These are phyloP conservation scores for Platichthys flesus DNA, from an alignment of 2,113 vertebrate genomes.

Conservation along the genomic window DNA sequence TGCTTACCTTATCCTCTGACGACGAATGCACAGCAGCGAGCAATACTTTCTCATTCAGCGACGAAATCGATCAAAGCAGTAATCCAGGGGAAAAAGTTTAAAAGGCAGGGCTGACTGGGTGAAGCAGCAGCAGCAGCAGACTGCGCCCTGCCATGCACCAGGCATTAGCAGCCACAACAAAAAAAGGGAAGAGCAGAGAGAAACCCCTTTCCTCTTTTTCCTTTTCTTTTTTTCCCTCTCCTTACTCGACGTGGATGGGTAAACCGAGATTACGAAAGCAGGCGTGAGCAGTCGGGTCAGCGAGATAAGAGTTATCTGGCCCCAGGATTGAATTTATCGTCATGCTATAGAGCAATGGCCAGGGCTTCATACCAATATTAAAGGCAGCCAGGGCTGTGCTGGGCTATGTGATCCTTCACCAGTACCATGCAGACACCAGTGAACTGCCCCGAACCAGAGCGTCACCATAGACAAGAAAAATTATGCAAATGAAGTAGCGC, in stretches of 20 bases:
- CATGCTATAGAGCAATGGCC: constrained; percentile 81
- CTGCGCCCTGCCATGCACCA: constrained; percentile 78
- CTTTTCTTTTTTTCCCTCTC: constrained; percentile 46
- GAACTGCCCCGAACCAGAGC: constrained; percentile 88
- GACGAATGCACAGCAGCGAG: constrained; percentile 90
- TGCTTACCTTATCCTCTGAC: constrained; percentile 98
- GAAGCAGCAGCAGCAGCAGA: constrained; percentile 65
- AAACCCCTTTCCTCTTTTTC: constrained; percentile 66
- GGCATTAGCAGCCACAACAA: constrained; percentile 82
- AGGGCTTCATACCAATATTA: constrained; percentile 89
- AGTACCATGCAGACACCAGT: constrained; percentile 84
- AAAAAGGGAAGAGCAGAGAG: constrained; percentile 75
- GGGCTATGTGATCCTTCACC: constrained; percentile 84
- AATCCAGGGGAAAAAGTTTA: constrained; percentile 80
- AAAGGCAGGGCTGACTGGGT: constrained; percentile 62
- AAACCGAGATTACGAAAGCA: constrained; percentile 83
- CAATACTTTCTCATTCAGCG: constrained; percentile 87
- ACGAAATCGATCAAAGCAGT: constrained; percentile 84
- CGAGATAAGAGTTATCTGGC: constrained; percentile 85
- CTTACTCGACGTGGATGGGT: constrained; percentile 79
- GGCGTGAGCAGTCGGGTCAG: constrained; percentile 78
- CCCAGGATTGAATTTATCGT: constrained; percentile 78
- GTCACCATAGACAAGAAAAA: constrained; percentile 95
- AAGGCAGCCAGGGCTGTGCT: constrained; percentile 80
- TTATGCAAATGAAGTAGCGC: constrained; percentile 94